These are phyloP conservation scores for Philonicus albiceps DNA, from an alignment of 2,888 invertebrate species.

Conservation along the genomic window DNA sequence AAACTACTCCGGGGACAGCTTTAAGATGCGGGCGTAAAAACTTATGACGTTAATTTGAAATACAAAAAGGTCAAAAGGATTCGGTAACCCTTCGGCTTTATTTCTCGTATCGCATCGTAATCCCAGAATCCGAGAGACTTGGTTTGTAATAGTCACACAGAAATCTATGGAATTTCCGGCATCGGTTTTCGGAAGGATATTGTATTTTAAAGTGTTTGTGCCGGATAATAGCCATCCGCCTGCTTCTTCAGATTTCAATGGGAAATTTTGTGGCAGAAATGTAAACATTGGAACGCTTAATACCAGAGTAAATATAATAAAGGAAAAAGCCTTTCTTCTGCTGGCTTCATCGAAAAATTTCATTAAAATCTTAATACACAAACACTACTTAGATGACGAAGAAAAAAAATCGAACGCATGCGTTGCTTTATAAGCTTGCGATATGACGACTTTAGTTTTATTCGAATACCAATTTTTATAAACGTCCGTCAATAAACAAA, in stretches of 20 bases:
- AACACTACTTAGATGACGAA: background rate
- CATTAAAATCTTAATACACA: slow-evolving; percentile 7
- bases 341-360: slow-evolving; percentile 1
- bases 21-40: slow-evolving; percentile 26
- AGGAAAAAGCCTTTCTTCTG: background rate
- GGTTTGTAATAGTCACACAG: slow-evolving; percentile 30
- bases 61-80: slow-evolving; percentile 25
- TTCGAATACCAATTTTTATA: background rate
- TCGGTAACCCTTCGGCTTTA: slow-evolving; percentile 2
- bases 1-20: slow-evolving; percentile 43
- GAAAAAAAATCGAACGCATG: background rate
- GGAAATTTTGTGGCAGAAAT: slow-evolving; percentile 19
- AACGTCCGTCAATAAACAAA: background rate
- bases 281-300: background rate
- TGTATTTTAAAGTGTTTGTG: slow-evolving; percentile 48
- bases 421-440: background rate
- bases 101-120: background rate
- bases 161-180: slow-evolving; percentile 38
- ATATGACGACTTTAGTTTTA: background rate
- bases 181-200: slow-evolving; percentile 45
- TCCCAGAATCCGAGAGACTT: background rate
- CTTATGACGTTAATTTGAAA: slow-evolving; percentile 35
- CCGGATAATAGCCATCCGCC: slow-evolving; percentile 43
- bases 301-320: slow-evolving; percentile 15
- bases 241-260: slow-evolving; percentile 13